A percentile compares a stretch with the other conserved stretches of the same genome.
phyloP scores from a whole-genome alignment of 2,888 invertebrate species.

The Andrena bucephala region DNA sequence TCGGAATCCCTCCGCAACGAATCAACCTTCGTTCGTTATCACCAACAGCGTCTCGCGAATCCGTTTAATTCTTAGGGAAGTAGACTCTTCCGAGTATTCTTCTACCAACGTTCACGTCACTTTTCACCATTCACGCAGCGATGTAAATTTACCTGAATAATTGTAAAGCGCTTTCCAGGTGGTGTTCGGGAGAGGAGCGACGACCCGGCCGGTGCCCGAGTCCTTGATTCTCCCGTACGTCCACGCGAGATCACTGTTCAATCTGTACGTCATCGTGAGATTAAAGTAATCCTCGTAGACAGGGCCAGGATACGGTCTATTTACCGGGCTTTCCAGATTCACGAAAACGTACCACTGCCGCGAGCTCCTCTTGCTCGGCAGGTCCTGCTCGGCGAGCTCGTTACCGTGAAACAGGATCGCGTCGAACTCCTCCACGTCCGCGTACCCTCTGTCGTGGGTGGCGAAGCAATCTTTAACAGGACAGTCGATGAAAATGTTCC shows the following conservation, averaged over 20 bases:
- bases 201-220: slow-evolving; percentile 62
- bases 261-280: slow-evolving; percentile 87
- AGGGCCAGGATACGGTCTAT: slow-evolving; percentile 67
- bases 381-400: slow-evolving; percentile 72
- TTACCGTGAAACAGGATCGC: slow-evolving; percentile 86
- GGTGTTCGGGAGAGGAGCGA: slow-evolving; percentile 66
- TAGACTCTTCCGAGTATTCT: too few species aligned
- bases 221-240: slow-evolving; percentile 83
- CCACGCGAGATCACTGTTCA: slow-evolving; percentile 86
- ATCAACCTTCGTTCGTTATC: too few species aligned
- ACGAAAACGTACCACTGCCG: slow-evolving; percentile 86
- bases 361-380: slow-evolving; percentile 82
- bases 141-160: slow-evolving; percentile 62
- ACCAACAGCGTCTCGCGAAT: too few species aligned
- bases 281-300: slow-evolving; percentile 85
- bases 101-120: too few species aligned
- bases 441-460: slow-evolving; percentile 81
- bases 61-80: too few species aligned
- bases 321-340: slow-evolving; percentile 85
- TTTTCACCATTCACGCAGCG: too few species aligned
- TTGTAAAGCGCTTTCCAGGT: slow-evolving; percentile 60
- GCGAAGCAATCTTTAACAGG: slow-evolving; percentile 85
- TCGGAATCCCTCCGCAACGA: too few species aligned
- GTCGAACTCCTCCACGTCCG: slow-evolving; percentile 85
- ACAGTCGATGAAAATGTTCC: slow-evolving; percentile 69